Conservation (phyloP, 2,797 vertebrate species). For the Antrozous pallidus region DNA sequence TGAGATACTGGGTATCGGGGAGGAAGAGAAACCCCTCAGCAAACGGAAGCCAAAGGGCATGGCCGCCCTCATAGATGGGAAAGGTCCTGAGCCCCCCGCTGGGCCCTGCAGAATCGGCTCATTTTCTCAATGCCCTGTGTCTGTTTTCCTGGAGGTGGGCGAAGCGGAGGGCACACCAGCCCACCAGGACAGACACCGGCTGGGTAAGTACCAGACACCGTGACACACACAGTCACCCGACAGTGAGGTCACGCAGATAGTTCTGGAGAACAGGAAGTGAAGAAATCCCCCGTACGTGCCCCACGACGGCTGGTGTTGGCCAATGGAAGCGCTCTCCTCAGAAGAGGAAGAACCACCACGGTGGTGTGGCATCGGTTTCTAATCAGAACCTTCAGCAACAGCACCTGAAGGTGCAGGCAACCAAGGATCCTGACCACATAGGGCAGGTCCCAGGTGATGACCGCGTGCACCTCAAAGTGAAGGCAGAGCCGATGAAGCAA, state of each 20-base stretch:
- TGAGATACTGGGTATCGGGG: neutral
- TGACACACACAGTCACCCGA: neutral
- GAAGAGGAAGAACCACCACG: neutral
- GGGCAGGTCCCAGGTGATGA: neutral
- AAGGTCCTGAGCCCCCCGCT: neutral
- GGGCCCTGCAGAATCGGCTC: neutral
- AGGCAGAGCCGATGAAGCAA: neutral
- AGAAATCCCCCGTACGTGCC: neutral
- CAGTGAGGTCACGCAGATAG: neutral
- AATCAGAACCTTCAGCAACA: neutral
- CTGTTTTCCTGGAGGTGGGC: neutral
- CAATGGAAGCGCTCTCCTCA: neutral
- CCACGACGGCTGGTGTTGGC: neutral
- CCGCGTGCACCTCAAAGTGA: rapidly evolving
- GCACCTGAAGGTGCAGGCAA: too few relatives aligned
- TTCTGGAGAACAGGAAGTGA: neutral
- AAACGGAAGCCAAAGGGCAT: neutral
- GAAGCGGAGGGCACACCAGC: neutral
- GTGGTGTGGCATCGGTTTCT: neutral
- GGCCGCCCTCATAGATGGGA: neutral
- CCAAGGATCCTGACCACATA: neutral
- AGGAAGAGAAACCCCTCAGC: neutral
- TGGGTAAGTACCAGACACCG: neutral
- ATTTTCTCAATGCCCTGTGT: neutral
- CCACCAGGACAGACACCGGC: neutral